Evolutionary conservation across 2,113 vertebrate species (phyloP).

Genomic region (Thymallus thymallus): DNA sequence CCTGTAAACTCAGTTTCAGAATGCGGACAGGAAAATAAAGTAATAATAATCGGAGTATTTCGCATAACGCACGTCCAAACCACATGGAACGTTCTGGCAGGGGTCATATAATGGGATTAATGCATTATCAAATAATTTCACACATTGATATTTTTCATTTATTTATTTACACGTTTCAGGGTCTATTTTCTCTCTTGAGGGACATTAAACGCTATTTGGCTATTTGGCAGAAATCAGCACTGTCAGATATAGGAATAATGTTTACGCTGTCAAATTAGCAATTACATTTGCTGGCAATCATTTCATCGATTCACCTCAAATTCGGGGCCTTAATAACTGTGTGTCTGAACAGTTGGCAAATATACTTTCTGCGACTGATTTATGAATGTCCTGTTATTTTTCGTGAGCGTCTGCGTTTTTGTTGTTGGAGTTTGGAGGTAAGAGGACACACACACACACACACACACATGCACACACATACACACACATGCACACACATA

Average conservation of each 20-base stretch:
- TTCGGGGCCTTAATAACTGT: slow-evolving; percentile 25
- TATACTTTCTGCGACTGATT: slow-evolving; percentile 26
- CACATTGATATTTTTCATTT: neutral
- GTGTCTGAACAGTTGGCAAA: neutral
- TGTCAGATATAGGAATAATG: slow-evolving; percentile 14
- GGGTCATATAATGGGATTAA: slow-evolving; percentile 8
- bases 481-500: neutral
- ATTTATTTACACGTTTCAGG: neutral
- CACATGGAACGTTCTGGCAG: slow-evolving; percentile 7
- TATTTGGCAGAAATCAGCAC: neutral
- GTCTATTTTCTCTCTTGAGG: neutral
- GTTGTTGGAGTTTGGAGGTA: slow-evolving; percentile 36
- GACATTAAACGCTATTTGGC: neutral
- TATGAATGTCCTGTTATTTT: slow-evolving; percentile 51
- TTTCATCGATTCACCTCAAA: slow-evolving; percentile 34
- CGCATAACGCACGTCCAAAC: slow-evolving; percentile 1
- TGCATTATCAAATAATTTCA: slow-evolving; percentile 5
- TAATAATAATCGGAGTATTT: neutral
- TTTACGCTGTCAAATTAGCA: slow-evolving; percentile 9
- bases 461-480: too few relatives aligned
- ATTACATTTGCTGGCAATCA: slow-evolving; percentile 26
- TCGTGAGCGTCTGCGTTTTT: slow-evolving; percentile 55
- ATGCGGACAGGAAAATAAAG: neutral
- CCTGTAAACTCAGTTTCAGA: slow-evolving; percentile 9
- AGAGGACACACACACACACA: neutral